Percentiles rank a stretch among this genome's conserved stretches.
Evolutionary conservation across 2,113 vertebrate species (phyloP).

Genomic region (Dinomys branickii): DNA sequence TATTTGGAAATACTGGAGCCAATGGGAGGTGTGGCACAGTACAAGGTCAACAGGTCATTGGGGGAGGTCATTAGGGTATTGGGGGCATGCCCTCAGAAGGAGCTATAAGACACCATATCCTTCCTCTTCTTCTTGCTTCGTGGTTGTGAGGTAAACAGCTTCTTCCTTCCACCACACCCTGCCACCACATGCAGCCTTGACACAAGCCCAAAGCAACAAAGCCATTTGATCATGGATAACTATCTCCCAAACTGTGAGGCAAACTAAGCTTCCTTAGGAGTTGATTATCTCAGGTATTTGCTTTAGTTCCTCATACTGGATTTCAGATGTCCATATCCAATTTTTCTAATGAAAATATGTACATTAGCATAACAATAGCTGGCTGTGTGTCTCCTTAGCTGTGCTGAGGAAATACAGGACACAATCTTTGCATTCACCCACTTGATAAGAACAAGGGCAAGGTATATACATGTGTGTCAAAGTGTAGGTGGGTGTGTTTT

Average conservation of each 20-base stretch:
- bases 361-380: neutral
- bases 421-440: neutral
- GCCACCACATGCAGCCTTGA: no score
- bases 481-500: neutral
- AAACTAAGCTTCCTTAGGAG: neutral
- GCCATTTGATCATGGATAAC: neutral
- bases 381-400: neutral
- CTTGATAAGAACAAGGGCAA: neutral
- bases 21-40: neutral
- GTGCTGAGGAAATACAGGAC: neutral
- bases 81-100: fast-evolving
- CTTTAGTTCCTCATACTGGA: neutral
- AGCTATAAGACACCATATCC: neutral
- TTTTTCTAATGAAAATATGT: neutral
- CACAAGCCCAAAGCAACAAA: neutral
- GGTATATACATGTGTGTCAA: neutral
- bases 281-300: neutral
- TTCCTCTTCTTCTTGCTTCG: neutral
- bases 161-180: neutral
- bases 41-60: neutral
- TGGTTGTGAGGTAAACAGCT: neutral
- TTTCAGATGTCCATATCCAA: neutral
- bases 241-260: neutral
- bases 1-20: neutral
- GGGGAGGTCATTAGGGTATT: neutral